Evolutionary conservation across 2,113 vertebrate species (phyloP).

Genomic region (Toxostoma redivivum): DNA sequence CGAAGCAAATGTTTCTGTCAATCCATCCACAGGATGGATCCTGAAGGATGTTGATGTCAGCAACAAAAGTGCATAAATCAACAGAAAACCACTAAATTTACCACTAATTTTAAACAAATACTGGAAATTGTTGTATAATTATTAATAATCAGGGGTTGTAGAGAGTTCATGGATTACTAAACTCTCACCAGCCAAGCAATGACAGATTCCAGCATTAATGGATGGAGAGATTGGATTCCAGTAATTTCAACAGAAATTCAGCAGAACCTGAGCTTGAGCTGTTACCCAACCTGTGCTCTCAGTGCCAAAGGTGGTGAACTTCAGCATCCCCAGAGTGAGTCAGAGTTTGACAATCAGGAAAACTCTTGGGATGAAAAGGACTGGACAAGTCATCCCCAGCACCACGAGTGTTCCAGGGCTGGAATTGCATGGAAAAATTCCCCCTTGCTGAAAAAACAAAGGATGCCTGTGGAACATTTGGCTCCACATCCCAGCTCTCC

Average conservation of each 20-base stretch:
- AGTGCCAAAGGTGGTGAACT: background rate
- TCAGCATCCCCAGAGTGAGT: background rate
- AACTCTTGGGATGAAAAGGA: background rate
- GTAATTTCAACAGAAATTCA: background rate
- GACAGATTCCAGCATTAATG: background rate
- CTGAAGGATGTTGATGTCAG: background rate
- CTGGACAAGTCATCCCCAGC: background rate
- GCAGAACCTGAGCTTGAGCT: background rate
- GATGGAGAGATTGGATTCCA: background rate
- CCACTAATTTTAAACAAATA: background rate
- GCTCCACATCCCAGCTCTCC: background rate
- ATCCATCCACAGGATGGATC: background rate
- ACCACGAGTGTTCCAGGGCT: background rate
- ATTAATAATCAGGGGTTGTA: background rate
- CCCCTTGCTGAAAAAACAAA: background rate
- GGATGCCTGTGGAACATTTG: slow-evolving; percentile 1
- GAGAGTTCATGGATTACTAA: slow-evolving; percentile 5
- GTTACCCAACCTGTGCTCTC: background rate
- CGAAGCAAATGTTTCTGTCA: background rate
- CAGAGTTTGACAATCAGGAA: background rate
- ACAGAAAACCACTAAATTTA: background rate
- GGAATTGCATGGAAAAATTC: background rate
- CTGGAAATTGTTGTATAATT: background rate
- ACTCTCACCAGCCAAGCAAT: background rate
- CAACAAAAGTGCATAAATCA: background rate